Base-by-base conservation (phyloP, 2,888 invertebrate species). In the Philonicus albiceps region DNA sequence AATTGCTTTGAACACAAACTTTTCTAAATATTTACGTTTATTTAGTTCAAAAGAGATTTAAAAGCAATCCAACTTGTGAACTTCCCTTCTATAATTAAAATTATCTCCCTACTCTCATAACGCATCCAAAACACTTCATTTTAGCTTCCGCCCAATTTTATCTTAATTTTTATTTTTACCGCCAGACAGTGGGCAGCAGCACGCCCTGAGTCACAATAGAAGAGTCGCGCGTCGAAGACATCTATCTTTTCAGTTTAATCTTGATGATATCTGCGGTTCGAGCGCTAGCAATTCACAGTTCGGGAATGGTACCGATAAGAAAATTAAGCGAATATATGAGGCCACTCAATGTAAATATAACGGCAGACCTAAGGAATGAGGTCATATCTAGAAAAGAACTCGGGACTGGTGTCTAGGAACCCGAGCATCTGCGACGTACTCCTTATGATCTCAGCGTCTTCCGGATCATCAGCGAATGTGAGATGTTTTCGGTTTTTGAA, bases 341-440 rank as follows among this genome's bases (percentile, higher is more conserved):
- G 78, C 78, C 78, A 78, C 78, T 78, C 78, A 78, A 78, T 78
- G 78, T 78, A 78, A 78, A 78, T 78, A 78, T 49, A 78, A 78
- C 78, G 27, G 78, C 19, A 22, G 78, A 78, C 78, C 78, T 78
- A 49, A 43, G 49, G 30, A 78, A 78, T 78, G 78, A 78, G 78
- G 78, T 78, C 78, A 78, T 78, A 78, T 49, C 49, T 49, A 22
- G 6, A 64, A 16, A 78, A 78, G 49, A 64, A 27, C 22, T 64
- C 27, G 64, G 6, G 11, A 13, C 64, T n/a, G 8, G 2, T 11
- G 64, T 64, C 64, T 64, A 64, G 19, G 64, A 11, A 27, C 27
- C 64, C 64, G 27, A 13, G 19, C 64, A 8, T 22, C 64, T 64
- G 27, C 8, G 64, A 64, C 27, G 22, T 55, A 7, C 22, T 55